Evolutionary conservation across 2,888 invertebrate genomes (phyloP).

Genomic region (Ecliptopera silaceata): DNA sequence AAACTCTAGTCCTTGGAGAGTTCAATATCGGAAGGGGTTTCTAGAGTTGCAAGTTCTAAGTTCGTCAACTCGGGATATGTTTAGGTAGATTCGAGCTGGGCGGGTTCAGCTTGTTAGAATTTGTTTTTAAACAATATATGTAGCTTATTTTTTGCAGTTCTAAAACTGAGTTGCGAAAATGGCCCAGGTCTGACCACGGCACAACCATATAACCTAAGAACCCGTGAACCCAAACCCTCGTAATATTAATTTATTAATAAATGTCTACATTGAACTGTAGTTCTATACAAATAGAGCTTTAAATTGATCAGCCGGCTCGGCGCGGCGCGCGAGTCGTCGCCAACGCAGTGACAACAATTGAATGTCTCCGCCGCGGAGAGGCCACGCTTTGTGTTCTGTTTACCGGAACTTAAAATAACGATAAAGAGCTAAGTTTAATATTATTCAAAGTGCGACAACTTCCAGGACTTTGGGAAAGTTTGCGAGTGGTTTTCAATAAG

Average conservation of each 20-base stretch:
- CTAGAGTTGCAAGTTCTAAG: neutral
- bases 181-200: no score
- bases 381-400: constrained; percentile 20
- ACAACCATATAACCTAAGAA: no score
- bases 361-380: neutral
- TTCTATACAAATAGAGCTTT: no score
- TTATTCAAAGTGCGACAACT: constrained; percentile 16
- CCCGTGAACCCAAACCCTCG: no score
- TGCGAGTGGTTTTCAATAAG: constrained; percentile 4
- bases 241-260: no score
- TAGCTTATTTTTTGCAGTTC: no score
- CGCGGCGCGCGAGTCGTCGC: neutral
- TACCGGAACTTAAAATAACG: constrained; percentile 21
- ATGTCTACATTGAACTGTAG: no score
- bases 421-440: constrained; percentile 24
- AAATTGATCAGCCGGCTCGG: no score
- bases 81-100: no score
- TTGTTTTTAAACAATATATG: no score
- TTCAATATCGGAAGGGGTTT: neutral
- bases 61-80: constrained; percentile 8
- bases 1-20: constrained; percentile 2
- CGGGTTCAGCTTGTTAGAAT: no score
- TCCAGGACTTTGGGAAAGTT: neutral
- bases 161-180: no score
- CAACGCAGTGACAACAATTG: constrained; percentile 17